Evolutionary conservation across 1,140 invertebrate species (phyloP), one percentile per base, ranked within the genome.

Genomic region (Dendrolimus punctatus): DNA sequence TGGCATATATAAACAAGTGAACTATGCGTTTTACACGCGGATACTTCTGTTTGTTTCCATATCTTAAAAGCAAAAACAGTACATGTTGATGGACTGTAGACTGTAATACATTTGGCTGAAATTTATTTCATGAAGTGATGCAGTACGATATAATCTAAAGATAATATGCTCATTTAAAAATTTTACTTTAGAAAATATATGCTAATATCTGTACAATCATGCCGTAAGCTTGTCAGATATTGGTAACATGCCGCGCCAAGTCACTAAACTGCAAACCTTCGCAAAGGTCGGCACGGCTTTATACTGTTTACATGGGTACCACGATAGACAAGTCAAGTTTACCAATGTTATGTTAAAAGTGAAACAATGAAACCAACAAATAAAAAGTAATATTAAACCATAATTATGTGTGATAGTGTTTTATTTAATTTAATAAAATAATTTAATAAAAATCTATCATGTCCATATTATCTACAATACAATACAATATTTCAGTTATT

Each of bases 251-350:
- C 10, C 54, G 42, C 53, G 60, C 39, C 46, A 62, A 55, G 47
- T 51, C 45, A 52, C 53, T 57, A 39, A 47, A 48, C 41, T 44
- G 40, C 40, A 68, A 68, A 75, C 77, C 74, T 75, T 71, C 52
- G 49, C 54, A 47, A 79, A 81, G 80, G 80, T 81, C 73, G 72
- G n/a, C 53, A 50, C 62, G 65, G 58, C 72, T 80, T 67, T 79
- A 57, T 66, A 70, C 73, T 73, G 70, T 79, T 80, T 75, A 78
- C 74, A 51, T 63, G 62, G 57, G 42, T 60, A 42, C 8, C 8
- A 41, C 37, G 49, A 62, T 52, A 66, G 63, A 60, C 58, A 51
- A 62, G 51, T 48, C 51, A 43, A 45, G 49, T 53, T 40, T 41
- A 10, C 38, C 10, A 8, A 6, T 46, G 44, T 48, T 50, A 8